Evolutionary conservation across 2,797 vertebrate species (phyloP).

Genomic region (Coranthus polyacanthus): DNA sequence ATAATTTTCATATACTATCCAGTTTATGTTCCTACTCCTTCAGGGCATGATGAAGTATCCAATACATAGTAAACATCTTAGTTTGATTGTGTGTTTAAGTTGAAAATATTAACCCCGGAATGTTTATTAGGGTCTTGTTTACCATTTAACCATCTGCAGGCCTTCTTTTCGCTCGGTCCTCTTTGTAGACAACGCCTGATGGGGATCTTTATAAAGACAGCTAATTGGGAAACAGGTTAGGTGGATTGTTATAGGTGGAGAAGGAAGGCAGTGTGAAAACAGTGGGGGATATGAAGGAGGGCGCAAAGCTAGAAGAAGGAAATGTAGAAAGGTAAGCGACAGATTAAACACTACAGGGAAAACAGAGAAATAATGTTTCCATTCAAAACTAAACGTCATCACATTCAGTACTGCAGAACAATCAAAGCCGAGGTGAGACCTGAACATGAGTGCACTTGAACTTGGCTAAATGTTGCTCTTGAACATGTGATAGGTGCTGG

Average conservation of each 20-base stretch:
- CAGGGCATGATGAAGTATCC: neutral
- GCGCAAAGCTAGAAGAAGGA: conserved; percentile 15
- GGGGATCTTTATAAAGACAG: conserved; percentile 2
- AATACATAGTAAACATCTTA: conserved; percentile 2
- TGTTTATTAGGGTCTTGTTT: too few relatives aligned
- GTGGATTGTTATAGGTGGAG: conserved; percentile 21
- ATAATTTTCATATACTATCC: too few relatives aligned
- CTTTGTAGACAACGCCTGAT: conserved; percentile 1
- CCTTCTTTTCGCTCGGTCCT: conserved; percentile 11
- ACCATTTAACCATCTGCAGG: too few relatives aligned
- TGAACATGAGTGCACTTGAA: conserved; percentile 59
- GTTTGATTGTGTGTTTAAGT: too few relatives aligned
- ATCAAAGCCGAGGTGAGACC: conserved; percentile 62
- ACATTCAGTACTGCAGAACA: conserved; percentile 32
- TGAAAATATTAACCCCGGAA: too few relatives aligned
- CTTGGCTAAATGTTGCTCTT: conserved; percentile 77
- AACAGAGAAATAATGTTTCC: conserved; percentile 26
- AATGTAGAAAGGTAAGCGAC: conserved; percentile 16
- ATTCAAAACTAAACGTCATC: conserved; percentile 30
- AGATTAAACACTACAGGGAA: conserved; percentile 25
- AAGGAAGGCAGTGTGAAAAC: neutral
- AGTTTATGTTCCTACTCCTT: neutral
- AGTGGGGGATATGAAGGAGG: neutral
- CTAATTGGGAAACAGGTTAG: conserved; percentile 19
- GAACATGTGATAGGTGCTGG: conserved; percentile 61